A percentile compares a stretch with the other conserved stretches of the same genome.
These are phyloP conservation scores for Drosophila melanica DNA, from an alignment of 1,140 invertebrate genomes.

Conservation along the genomic window DNA sequence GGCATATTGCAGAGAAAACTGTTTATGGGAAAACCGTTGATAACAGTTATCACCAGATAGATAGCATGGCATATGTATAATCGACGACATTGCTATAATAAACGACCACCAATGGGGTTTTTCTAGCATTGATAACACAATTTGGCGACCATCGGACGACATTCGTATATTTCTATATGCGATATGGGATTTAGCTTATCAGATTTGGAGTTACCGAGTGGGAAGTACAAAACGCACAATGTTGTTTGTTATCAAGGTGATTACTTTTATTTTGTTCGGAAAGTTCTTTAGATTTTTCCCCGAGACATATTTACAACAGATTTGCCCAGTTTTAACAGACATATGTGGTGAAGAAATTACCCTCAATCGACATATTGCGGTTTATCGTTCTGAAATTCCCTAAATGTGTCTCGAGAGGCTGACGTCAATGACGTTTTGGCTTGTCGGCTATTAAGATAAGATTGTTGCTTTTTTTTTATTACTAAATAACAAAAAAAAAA, in stretches of 20 bases:
- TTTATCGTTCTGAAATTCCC: slow-evolving; percentile 60
- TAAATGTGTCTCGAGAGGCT: slow-evolving; percentile 29
- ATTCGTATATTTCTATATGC: neutral
- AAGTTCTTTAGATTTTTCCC: slow-evolving; percentile 11
- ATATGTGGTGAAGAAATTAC: slow-evolving; percentile 41
- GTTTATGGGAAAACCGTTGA: slow-evolving; percentile 51
- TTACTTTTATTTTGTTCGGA: neutral
- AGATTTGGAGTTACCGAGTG: slow-evolving; percentile 2
- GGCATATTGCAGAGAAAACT: neutral
- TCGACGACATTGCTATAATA: slow-evolving; percentile 51
- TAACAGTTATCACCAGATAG: slow-evolving; percentile 46
- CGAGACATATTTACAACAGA: slow-evolving; percentile 12
- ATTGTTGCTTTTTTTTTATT: slow-evolving; percentile 2
- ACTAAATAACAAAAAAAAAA: too few species aligned
- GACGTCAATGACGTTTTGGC: slow-evolving; percentile 14
- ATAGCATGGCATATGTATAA: slow-evolving; percentile 26
- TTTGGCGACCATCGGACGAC: slow-evolving; percentile 19
- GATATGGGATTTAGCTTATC: slow-evolving; percentile 14
- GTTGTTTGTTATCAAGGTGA: neutral
- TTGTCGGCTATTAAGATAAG: slow-evolving; percentile 28
- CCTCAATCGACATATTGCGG: neutral
- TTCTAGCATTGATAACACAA: slow-evolving; percentile 58
- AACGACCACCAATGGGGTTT: slow-evolving; percentile 73
- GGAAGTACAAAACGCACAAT: slow-evolving; percentile 3
- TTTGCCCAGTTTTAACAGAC: slow-evolving; percentile 7